Conservation (phyloP, 2,797 vertebrate species). For the Periophthalmus magnuspinnatus region DNA sequence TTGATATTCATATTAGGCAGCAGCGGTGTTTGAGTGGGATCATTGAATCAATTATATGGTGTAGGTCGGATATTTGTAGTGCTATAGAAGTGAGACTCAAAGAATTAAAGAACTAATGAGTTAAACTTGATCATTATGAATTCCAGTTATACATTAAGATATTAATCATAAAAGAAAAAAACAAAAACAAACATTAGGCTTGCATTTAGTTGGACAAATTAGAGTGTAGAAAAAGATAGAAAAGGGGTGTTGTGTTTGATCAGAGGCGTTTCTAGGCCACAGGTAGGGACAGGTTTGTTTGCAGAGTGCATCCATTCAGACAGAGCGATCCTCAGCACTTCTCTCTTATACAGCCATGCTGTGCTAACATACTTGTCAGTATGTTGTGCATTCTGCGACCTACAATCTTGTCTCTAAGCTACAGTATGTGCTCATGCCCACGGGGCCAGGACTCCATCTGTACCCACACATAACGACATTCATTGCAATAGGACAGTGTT, state of each 20-base stretch:
- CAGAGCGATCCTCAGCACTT: neutral
- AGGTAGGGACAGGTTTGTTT: conserved; percentile 12
- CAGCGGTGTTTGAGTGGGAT: conserved; percentile 56
- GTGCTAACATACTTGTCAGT: neutral
- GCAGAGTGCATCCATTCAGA: conserved; percentile 13
- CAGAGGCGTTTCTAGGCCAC: conserved; percentile 15
- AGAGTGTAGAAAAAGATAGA: conserved; percentile 14
- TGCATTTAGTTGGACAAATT: conserved; percentile 2
- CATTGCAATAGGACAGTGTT: conserved; percentile 48
- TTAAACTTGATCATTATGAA: neutral
- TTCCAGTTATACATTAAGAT: neutral
- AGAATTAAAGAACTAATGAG: neutral
- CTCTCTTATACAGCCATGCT: neutral
- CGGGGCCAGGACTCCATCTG: conserved; percentile 65
- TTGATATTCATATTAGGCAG: conserved; percentile 41
- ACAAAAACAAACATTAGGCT: neutral
- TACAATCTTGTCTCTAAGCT: conserved; percentile 48
- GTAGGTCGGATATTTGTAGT: neutral
- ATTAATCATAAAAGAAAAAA: neutral
- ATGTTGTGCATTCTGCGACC: conserved; percentile 46
- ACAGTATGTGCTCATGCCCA: conserved; percentile 50
- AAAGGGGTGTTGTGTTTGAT: conserved; percentile 25
- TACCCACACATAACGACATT: conserved; percentile 55
- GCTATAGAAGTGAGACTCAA: neutral
- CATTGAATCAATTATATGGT: conserved; percentile 30